Evolutionary conservation across 2,797 vertebrate genomes (phyloP).

Genomic region (Lerista edwardsae): DNA sequence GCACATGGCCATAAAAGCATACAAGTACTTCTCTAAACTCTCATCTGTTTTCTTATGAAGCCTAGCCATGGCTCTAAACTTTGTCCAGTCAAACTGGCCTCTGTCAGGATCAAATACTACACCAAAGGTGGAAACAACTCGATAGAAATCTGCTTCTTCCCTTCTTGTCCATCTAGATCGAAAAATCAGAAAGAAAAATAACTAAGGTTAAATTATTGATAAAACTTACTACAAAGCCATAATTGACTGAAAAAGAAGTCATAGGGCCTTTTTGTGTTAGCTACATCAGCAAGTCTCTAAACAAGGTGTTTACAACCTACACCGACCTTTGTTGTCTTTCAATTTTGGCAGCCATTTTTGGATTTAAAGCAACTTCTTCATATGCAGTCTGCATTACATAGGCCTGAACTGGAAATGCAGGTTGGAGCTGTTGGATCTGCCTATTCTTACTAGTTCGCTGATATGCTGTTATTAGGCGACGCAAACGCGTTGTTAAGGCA

Average conservation of each 20-base stretch:
- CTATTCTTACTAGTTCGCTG: slow-evolving; percentile 94
- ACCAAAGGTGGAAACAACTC: slow-evolving; percentile 98
- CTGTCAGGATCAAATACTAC: slow-evolving; percentile 95
- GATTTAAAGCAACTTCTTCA: slow-evolving; percentile 88
- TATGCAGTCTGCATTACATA: slow-evolving; percentile 84
- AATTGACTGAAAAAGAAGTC: neutral
- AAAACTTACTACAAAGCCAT: neutral
- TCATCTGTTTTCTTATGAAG: slow-evolving; percentile 98
- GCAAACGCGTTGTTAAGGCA: slow-evolving; percentile 91
- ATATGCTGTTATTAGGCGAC: slow-evolving; percentile 95
- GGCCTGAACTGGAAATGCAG: slow-evolving; percentile 81
- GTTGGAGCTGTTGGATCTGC: slow-evolving; percentile 91
- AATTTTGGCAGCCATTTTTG: slow-evolving; percentile 97
- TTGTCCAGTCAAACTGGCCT: slow-evolving; percentile 96
- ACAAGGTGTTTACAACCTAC: neutral
- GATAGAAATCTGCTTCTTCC: slow-evolving; percentile 98
- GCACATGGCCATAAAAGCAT: slow-evolving; percentile 96
- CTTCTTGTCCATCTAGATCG: slow-evolving; percentile 91
- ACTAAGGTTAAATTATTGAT: neutral
- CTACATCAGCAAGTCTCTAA: rapidly evolving
- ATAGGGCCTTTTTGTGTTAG: neutral
- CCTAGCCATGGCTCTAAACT: slow-evolving; percentile 97
- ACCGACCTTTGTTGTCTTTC: slow-evolving; percentile 95
- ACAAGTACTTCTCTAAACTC: slow-evolving; percentile 97
- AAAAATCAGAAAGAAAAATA: slow-evolving; percentile 34